Conservation (phyloP, 2,888 invertebrate genomes). For the Philhelius pedissequus region DNA sequence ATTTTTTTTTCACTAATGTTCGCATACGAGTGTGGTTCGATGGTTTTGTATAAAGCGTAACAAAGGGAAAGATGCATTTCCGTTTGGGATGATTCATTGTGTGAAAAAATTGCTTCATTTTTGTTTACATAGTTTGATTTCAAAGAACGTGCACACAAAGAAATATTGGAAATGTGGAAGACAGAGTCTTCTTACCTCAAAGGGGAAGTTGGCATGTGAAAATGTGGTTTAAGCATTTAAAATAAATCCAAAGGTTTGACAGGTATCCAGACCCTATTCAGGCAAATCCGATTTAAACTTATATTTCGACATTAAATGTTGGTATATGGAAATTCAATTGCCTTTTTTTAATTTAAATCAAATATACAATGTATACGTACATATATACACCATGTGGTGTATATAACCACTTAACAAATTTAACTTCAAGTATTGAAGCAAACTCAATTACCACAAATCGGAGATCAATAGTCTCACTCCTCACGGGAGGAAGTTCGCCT, state of each 20-base stretch:
- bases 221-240: background rate
- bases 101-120: background rate
- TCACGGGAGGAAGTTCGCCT: background rate
- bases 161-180: background rate
- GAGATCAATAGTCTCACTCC: conserved; percentile 29
- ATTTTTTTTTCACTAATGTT: background rate
- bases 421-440: background rate
- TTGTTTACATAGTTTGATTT: background rate
- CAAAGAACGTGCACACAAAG: background rate
- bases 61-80: conserved; percentile 24
- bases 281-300: too few species aligned
- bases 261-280: too few species aligned
- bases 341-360: too few species aligned
- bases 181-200: background rate
- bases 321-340: too few species aligned
- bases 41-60: background rate
- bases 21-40: background rate
- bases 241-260: too few species aligned
- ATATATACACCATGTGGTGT: too few species aligned
- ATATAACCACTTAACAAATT: background rate
- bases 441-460: conserved; percentile 10
- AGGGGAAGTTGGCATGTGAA: background rate
- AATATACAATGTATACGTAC: too few species aligned
- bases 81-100: conserved; percentile 40
- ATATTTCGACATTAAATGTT: too few species aligned